These are phyloP conservation scores for Thereuonema tuberculata DNA, from an alignment of 1,140 invertebrate genomes.

Conservation along the genomic window DNA sequence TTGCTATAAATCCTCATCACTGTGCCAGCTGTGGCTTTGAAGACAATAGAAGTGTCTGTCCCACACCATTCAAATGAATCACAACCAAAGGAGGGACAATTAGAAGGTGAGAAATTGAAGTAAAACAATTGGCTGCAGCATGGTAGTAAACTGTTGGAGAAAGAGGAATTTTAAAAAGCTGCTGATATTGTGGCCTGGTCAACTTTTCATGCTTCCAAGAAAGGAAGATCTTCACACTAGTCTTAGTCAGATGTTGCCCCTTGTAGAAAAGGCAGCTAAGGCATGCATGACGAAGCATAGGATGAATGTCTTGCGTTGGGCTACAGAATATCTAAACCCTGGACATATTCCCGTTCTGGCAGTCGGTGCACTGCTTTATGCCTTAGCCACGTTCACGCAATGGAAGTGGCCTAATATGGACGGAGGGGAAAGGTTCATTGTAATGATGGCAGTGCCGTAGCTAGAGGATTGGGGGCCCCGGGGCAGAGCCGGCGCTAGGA, in stretches of 20 bases:
- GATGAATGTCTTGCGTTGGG: background rate
- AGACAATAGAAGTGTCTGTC: background rate
- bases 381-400: too few species aligned
- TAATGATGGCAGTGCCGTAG: too few species aligned
- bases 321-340: slow-evolving; percentile 14
- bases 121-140: too few species aligned
- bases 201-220: background rate
- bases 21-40: too few species aligned
- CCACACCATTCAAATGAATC: background rate
- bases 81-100: too few species aligned
- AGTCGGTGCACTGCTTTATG: slow-evolving; percentile 17
- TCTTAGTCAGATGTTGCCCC: too few species aligned
- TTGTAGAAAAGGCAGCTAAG: background rate
- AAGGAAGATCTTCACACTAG: too few species aligned
- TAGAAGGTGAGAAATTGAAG: background rate
- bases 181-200: too few species aligned
- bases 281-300: background rate
- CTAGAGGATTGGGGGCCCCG: too few species aligned
- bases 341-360: slow-evolving; percentile 16
- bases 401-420: slow-evolving; percentile 6
- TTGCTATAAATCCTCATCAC: background rate
- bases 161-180: too few species aligned
- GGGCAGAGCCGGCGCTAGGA: too few species aligned
- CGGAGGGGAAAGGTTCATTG: background rate
- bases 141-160: too few species aligned